These are phyloP conservation scores for Meloidogyne exigua DNA, from an alignment of 1,140 invertebrate species.

Conservation along the genomic window DNA sequence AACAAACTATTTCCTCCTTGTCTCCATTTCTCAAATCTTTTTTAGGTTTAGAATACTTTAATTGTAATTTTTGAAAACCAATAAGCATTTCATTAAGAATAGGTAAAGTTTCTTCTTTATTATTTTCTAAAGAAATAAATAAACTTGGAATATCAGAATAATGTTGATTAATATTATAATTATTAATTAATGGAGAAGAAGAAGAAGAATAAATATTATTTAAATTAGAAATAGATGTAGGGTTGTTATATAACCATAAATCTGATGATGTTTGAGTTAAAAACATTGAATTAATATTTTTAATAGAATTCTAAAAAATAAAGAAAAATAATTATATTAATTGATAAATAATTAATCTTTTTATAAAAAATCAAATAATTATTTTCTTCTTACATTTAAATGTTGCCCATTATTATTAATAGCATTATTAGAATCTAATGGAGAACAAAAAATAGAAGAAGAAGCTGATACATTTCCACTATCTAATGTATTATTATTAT, in stretches of 20 bases:
- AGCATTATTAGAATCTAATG: not conserved
- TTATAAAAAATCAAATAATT: not conserved
- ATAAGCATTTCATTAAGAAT: not conserved
- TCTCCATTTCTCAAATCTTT: not conserved
- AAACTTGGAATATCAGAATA: too few relatives aligned
- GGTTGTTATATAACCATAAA: not conserved
- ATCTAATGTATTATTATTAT: not conserved
- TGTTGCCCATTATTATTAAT: not conserved
- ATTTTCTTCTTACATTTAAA: not conserved
- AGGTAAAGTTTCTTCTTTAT: not conserved
- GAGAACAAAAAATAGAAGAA: conserved; percentile 15
- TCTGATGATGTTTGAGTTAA: not conserved
- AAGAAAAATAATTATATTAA: not conserved
- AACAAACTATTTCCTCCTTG: not conserved
- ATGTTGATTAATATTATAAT: not conserved
- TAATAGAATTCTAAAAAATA: not conserved
- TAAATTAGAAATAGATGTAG: not conserved
- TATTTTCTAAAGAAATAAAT: not conserved
- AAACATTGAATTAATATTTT: not conserved
- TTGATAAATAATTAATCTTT: too few relatives aligned
- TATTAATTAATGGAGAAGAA: not conserved
- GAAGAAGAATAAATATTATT: not conserved
- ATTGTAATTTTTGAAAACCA: conserved; percentile 1
- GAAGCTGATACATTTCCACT: conserved; percentile 25
- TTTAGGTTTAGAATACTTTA: not conserved